These are phyloP conservation scores for Tupiocoris notatus DNA, from an alignment of 2,888 invertebrate species.

Conservation along the genomic window DNA sequence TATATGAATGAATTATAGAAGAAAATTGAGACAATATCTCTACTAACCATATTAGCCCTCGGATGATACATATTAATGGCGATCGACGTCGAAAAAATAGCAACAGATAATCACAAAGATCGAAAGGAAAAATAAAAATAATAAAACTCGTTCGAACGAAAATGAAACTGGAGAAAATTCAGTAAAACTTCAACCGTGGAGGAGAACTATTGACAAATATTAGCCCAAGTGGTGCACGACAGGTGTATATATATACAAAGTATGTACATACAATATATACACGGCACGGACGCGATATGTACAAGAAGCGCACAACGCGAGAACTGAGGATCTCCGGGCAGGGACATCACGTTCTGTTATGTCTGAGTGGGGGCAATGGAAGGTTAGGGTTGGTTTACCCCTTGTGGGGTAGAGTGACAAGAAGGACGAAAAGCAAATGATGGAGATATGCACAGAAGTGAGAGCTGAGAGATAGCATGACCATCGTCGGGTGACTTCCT, in stretches of 20 bases:
- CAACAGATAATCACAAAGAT: too few relatives aligned
- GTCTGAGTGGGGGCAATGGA: conserved; percentile 2
- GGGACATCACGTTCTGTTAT: neutral
- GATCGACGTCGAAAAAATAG: neutral
- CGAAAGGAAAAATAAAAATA: too few relatives aligned
- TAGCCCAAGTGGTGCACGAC: neutral
- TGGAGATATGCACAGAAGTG: neutral
- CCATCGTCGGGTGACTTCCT: neutral
- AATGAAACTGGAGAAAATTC: too few relatives aligned
- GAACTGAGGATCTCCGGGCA: neutral
- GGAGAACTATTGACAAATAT: too few relatives aligned
- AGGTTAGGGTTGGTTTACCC: conserved; percentile 6
- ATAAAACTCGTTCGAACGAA: too few relatives aligned
- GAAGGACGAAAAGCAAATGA: neutral
- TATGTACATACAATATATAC: conserved; percentile 10
- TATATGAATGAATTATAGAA: too few relatives aligned
- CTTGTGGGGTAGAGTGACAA: neutral
- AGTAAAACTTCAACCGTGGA: too few relatives aligned
- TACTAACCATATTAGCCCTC: conserved; percentile 1
- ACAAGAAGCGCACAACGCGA: conserved; percentile 11
- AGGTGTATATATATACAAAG: neutral
- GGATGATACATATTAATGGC: conserved; percentile 6
- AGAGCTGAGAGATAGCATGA: neutral
- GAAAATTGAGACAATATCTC: too few relatives aligned
- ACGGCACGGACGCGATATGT: conserved; percentile 21